Conservation (phyloP, 2,797 vertebrate species). For the Dipus sagitta region DNA sequence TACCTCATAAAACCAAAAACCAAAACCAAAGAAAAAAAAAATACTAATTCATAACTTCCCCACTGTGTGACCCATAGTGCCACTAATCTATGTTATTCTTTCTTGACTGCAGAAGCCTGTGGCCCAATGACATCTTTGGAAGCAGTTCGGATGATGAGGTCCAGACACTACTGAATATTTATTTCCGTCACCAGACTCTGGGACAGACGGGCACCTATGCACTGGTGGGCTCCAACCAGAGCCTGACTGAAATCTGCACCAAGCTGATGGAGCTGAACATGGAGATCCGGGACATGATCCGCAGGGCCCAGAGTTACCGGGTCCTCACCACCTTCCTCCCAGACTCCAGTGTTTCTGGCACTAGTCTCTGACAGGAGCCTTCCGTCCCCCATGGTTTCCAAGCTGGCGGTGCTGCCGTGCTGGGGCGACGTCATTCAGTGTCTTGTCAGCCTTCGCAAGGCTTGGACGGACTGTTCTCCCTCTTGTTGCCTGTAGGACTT, state of each 20-base stretch:
- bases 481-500: slow-evolving; percentile 90
- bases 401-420: slow-evolving; percentile 88
- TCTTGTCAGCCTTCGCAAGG: slow-evolving; percentile 93
- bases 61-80: neutral
- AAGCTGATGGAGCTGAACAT: slow-evolving; percentile 98
- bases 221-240: slow-evolving; percentile 97
- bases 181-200: slow-evolving; percentile 98
- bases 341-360: slow-evolving; percentile 95
- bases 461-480: slow-evolving; percentile 92
- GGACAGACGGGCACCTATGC: slow-evolving; percentile 98
- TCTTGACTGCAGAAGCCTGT: slow-evolving; percentile 91
- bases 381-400: slow-evolving; percentile 86
- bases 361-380: slow-evolving; percentile 97
- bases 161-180: slow-evolving; percentile 98
- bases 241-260: slow-evolving; percentile 96
- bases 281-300: slow-evolving; percentile 99
- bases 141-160: slow-evolving; percentile 96
- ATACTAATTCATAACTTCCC: neutral
- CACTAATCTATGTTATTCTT: slow-evolving; percentile 44
- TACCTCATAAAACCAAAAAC: too few relatives aligned
- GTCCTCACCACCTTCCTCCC: slow-evolving; percentile 97
- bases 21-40: too few relatives aligned
- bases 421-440: slow-evolving; percentile 86
- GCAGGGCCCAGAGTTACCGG: slow-evolving; percentile 96
- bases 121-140: slow-evolving; percentile 98